A percentile compares a stretch with the other conserved stretches of the same genome.
phyloP scores from a whole-genome alignment of 2,113 vertebrate species.

The Datnioides undecimradiatus region DNA sequence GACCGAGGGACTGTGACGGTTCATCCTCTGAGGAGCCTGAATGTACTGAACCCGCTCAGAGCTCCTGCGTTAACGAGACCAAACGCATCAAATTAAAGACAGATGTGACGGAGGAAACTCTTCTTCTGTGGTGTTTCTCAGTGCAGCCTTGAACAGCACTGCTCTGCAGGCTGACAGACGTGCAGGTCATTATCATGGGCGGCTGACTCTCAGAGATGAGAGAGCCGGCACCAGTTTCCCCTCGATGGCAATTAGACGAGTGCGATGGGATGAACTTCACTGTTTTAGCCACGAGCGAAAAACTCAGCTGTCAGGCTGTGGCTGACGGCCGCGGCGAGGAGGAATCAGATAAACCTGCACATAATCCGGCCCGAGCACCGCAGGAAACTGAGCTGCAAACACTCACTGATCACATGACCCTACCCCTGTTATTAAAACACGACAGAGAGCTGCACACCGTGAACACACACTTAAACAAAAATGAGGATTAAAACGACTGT shows the following conservation, averaged over 20 bases:
- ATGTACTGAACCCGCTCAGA: no score
- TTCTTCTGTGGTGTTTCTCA: not conserved
- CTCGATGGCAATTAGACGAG: slow-evolving; percentile 78
- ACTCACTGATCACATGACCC: no score
- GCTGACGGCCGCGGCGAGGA: slow-evolving; percentile 68
- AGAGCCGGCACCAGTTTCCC: slow-evolving; percentile 65
- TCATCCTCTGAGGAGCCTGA: no score
- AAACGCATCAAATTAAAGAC: no score
- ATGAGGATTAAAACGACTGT: no score
- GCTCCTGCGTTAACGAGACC: no score
- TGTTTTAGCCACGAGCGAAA: slow-evolving; percentile 79
- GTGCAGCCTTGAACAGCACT: slow-evolving; percentile 36
- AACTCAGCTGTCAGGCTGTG: slow-evolving; percentile 67
- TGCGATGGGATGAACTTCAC: slow-evolving; percentile 77
- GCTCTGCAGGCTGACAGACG: slow-evolving; percentile 21
- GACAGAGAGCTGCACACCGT: no score
- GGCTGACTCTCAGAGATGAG: slow-evolving; percentile 60
- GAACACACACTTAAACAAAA: no score
- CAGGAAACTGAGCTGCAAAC: no score
- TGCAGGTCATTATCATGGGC: slow-evolving; percentile 67
- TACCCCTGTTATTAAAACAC: no score
- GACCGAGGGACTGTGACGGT: no score
- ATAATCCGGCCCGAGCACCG: slow-evolving; percentile 55
- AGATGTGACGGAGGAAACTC: not conserved
- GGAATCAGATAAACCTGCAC: slow-evolving; percentile 65